A percentile compares a stretch with the other conserved stretches of the same genome.
phyloP scores from a whole-genome alignment of 1,140 invertebrate genomes.

The Sitodiplosis mosellana region DNA sequence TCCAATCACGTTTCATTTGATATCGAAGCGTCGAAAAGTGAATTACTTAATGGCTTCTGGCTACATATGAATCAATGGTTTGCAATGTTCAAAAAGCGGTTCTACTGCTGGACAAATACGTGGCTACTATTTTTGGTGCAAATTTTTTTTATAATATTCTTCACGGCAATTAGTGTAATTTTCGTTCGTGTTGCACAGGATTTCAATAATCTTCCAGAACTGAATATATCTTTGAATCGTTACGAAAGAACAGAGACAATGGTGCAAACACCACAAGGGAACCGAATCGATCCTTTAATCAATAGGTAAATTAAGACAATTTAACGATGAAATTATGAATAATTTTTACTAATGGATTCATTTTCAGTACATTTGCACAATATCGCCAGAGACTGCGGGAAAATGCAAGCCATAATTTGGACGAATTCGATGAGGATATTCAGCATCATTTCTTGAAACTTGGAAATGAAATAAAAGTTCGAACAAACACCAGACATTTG shows the following conservation, averaged over 20 bases:
- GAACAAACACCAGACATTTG: slow-evolving; percentile 15
- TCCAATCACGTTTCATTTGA: neutral
- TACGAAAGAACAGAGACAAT: neutral
- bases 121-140: no score
- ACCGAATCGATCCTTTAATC: neutral
- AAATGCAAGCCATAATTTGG: no score
- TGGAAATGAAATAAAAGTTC: slow-evolving; percentile 11
- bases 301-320: neutral
- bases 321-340: neutral
- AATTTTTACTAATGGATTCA: no score
- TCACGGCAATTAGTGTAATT: neutral
- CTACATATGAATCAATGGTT: slow-evolving; percentile 34
- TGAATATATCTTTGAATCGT: neutral
- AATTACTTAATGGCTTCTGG: no score
- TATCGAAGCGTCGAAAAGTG: neutral
- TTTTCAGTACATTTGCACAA: no score
- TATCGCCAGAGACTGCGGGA: no score
- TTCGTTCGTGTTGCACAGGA: no score
- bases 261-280: neutral
- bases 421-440: no score
- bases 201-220: neutral
- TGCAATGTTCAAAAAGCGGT: slow-evolving; percentile 36
- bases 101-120: slow-evolving; percentile 21
- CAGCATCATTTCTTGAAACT: slow-evolving; percentile 12
- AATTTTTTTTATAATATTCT: neutral